A percentile compares a stretch with the other conserved stretches of the same genome.
Evolutionary conservation across 2,797 vertebrate species (phyloP).

Genomic region (Propithecus perrieri): DNA sequence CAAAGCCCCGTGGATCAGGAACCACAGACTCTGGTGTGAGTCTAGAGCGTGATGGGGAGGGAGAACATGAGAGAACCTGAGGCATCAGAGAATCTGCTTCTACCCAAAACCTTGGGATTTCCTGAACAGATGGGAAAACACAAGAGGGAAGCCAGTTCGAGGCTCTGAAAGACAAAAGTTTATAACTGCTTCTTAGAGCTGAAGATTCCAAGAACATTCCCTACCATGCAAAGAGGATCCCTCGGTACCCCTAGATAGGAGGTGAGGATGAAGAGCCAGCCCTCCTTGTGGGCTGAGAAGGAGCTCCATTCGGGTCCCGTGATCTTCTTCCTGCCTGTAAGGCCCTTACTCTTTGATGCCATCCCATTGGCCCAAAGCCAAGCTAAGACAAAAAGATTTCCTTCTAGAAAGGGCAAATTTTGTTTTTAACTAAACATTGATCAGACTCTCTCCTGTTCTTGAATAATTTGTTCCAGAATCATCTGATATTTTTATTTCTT

Average conservation of each 20-base stretch:
- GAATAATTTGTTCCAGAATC: background rate
- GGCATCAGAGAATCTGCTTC: background rate
- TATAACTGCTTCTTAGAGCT: background rate
- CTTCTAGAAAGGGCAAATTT: background rate
- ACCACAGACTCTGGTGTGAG: background rate
- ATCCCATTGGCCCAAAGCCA: background rate
- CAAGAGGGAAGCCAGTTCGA: background rate
- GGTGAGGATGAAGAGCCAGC: background rate
- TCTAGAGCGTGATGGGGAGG: background rate
- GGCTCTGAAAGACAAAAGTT: background rate
- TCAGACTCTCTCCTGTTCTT: background rate
- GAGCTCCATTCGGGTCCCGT: background rate
- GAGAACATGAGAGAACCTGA: background rate
- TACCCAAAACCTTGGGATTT: background rate
- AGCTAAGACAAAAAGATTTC: background rate
- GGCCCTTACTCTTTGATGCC: background rate
- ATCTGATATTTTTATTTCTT: background rate
- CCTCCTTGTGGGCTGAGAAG: too few species aligned
- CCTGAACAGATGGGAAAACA: background rate
- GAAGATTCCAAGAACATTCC: background rate
- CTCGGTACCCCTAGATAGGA: background rate
- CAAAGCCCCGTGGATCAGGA: background rate
- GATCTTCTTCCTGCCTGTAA: background rate
- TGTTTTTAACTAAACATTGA: background rate
- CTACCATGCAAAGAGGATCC: background rate